Evolutionary conservation across 2,888 invertebrate genomes (phyloP), one percentile per base, ranked within the genome.

Genomic region (Zele albiditarsus): DNA sequence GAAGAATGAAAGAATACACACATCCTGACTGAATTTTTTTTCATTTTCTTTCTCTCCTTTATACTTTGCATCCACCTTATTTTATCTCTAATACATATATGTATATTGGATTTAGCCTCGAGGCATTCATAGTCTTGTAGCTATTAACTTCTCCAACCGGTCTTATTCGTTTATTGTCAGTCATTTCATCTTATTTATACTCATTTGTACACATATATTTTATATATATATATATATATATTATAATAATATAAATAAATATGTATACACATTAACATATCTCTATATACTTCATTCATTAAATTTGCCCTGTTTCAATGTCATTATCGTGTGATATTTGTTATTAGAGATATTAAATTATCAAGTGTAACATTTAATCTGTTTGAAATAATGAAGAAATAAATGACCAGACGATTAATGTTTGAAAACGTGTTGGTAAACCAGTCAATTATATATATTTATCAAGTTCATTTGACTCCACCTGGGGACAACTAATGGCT

Each of bases 131-230:
- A 60, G 42, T 49, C 71, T 70, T 65, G 27, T 42, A 60, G 49
- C 62, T 71, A 46, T 72, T 49, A 67, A 49, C 53, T 1, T 49
- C 46, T 68, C 53, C 31, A 68, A 68, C 72, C 46, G 72, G 69
- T 70, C 72, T 76, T 74, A 77, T 74, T 77, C 71, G 42, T 53
- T n/a, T 74, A 78, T 77, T 77, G 78, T 76, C 73, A 73, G 76
- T 78, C 73, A 78, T 77, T 76, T 33, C 66, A 58, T 65, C 33
- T 63, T 70, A 68, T 63, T 31, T 73, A 46, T 49, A 70, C 57
- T 38, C 63, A 77, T 46, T 72, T 68, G 63, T 58, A 28, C 42
- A 38, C 46, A 42, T 42, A 31, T 31, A 31, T 31, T 31, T n/a
- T 58, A 28, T 42, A 38, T 46, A 42, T 42, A 31, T 31, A 31